Conservation (phyloP, 1,140 invertebrate genomes). For the Sitophilus oryzae region DNA sequence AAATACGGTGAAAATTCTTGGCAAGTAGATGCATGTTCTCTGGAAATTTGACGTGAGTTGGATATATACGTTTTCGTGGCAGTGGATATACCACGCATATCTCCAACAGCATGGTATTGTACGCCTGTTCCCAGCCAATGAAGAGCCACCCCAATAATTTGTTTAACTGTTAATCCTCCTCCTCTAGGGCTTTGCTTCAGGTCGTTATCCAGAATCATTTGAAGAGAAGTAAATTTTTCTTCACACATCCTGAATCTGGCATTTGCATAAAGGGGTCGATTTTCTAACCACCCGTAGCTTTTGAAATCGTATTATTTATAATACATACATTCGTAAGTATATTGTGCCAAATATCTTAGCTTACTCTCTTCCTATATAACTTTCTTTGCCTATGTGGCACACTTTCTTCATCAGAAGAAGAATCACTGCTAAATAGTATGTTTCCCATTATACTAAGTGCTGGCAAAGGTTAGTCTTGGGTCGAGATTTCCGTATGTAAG, state of each 20-base stretch:
- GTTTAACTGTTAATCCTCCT: constrained; percentile 6
- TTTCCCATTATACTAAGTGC: too few species aligned
- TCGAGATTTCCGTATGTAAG: too few species aligned
- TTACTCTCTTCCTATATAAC: too few species aligned
- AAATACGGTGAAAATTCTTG: too few species aligned
- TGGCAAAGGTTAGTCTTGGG: too few species aligned
- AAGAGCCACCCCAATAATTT: constrained; percentile 8
- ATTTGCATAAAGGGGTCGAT: too few species aligned
- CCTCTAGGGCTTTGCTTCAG: not conserved
- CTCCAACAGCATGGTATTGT: constrained; percentile 12
- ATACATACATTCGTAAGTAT: too few species aligned
- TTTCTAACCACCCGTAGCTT: too few species aligned
- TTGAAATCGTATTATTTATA: not conserved
- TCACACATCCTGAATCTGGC: constrained; percentile 6
- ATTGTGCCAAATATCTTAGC: too few species aligned
- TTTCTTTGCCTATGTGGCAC: constrained; percentile 1
- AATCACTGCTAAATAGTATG: not conserved
- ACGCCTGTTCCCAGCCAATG: constrained; percentile 20
- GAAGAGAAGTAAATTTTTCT: constrained; percentile 1
- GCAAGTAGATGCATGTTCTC: constrained; percentile 5
- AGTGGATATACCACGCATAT: constrained; percentile 19
- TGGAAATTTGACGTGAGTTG: not conserved
- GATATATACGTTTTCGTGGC: constrained; percentile 1
- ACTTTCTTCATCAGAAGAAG: constrained; percentile 6
- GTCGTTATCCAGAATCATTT: too few species aligned